Evolutionary conservation across 2,888 invertebrate species (phyloP).

Genomic region (Acronicta leporina): DNA sequence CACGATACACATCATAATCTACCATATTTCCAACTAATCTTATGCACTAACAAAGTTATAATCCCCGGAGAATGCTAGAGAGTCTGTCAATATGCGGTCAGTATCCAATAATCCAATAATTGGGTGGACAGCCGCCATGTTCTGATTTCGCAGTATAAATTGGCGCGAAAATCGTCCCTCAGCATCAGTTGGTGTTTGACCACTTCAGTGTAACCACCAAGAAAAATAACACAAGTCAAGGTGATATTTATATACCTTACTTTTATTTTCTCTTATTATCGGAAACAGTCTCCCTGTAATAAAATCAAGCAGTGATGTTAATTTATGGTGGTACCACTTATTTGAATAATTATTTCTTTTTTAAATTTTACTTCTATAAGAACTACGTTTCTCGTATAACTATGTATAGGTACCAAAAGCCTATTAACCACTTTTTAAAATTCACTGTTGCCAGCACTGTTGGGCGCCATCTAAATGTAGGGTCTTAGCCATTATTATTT

Average conservation of each 20-base stretch:
- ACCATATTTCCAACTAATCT: slow-evolving; percentile 57
- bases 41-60: slow-evolving; percentile 80
- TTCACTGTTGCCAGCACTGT: too few relatives aligned
- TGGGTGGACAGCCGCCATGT: slow-evolving; percentile 68
- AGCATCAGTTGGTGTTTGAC: slow-evolving; percentile 77
- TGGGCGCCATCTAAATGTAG: too few relatives aligned
- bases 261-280: not conserved
- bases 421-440: too few relatives aligned
- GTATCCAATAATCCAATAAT: slow-evolving; percentile 84
- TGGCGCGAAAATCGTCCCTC: slow-evolving; percentile 61
- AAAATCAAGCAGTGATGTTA: too few relatives aligned
- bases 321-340: too few relatives aligned
- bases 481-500: too few relatives aligned
- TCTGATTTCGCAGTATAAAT: slow-evolving; percentile 75
- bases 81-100: slow-evolving; percentile 79
- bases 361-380: too few relatives aligned
- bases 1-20: slow-evolving; percentile 21
- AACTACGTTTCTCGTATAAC: too few relatives aligned
- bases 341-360: too few relatives aligned
- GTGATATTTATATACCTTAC: slow-evolving; percentile 45
- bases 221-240: slow-evolving; percentile 56
- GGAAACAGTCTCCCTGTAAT: too few relatives aligned
- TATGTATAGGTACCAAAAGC: too few relatives aligned
- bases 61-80: slow-evolving; percentile 67
- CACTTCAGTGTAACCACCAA: slow-evolving; percentile 70